These are phyloP conservation scores for Eumacrocentrus americanus DNA, from an alignment of 2,888 invertebrate species.

Conservation along the genomic window DNA sequence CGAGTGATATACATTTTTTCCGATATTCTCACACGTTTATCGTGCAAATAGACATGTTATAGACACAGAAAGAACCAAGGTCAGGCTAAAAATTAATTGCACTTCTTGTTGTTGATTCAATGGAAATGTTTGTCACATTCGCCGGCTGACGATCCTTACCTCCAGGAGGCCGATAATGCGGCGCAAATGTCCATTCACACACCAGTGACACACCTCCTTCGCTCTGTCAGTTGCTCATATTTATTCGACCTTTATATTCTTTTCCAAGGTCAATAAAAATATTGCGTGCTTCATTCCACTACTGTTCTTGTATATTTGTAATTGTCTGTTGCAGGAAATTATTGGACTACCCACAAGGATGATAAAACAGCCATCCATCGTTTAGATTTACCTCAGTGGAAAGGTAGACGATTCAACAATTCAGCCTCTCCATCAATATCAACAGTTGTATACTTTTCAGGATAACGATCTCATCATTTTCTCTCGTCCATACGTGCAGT, in stretches of 20 bases:
- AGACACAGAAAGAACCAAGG: too few relatives aligned
- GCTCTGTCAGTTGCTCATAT: too few relatives aligned
- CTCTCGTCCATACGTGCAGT: background rate
- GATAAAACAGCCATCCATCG: too few relatives aligned
- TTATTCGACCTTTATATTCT: background rate
- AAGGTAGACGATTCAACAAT: background rate
- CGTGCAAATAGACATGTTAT: too few relatives aligned
- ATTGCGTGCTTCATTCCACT: too few relatives aligned
- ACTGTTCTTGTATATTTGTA: too few relatives aligned
- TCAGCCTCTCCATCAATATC: background rate
- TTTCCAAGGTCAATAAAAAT: too few relatives aligned
- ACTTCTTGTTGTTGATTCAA: background rate
- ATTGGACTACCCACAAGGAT: too few relatives aligned
- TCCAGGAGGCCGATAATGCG: background rate
- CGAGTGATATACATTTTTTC: too few relatives aligned
- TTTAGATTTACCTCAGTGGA: too few relatives aligned
- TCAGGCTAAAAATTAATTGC: background rate
- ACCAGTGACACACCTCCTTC: background rate
- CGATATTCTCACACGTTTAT: too few relatives aligned
- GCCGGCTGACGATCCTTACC: background rate
- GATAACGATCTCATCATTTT: constrained; percentile 38
- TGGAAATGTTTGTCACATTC: background rate
- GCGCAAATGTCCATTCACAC: background rate
- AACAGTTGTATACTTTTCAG: constrained; percentile 34
- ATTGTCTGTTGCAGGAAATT: too few relatives aligned